Conservation (phyloP, 2,797 vertebrate species). For the Protosalanx chinensis region DNA sequence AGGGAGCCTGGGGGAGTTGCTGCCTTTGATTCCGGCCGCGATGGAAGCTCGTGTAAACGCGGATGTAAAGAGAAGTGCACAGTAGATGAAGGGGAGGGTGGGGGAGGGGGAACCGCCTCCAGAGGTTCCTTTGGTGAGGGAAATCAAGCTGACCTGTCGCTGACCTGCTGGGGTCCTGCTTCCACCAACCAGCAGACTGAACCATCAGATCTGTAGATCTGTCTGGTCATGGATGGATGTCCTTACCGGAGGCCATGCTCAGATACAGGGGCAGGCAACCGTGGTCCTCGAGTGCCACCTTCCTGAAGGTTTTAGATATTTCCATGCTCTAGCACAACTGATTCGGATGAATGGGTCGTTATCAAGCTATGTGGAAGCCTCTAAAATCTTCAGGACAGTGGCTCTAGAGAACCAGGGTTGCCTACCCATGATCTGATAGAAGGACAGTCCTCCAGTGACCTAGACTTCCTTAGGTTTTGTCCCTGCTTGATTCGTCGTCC, state of each 20-base stretch:
- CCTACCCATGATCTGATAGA: too few species aligned
- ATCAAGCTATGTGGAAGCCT: too few species aligned
- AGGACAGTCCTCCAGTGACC: background rate
- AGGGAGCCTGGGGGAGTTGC: constrained; percentile 18
- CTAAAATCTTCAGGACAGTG: too few species aligned
- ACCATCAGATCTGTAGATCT: too few species aligned
- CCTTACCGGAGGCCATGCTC: too few species aligned
- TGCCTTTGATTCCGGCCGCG: constrained; percentile 64
- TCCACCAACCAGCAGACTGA: too few species aligned
- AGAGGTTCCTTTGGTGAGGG: constrained; percentile 40
- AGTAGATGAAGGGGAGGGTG: constrained; percentile 40
- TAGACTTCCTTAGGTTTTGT: constrained; percentile 13
- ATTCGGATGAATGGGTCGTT: too few species aligned
- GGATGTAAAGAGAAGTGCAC: constrained; percentile 60
- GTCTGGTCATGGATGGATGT: too few species aligned
- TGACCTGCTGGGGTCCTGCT: constrained; percentile 6
- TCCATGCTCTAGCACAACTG: too few species aligned
- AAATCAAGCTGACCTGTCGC: constrained; percentile 26
- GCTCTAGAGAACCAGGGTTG: too few species aligned
- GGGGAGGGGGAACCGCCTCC: constrained; percentile 15
- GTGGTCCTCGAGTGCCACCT: too few species aligned
- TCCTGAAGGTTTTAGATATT: too few species aligned
- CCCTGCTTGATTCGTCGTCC: constrained; percentile 54
- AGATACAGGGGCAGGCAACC: background rate
- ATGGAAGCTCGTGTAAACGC: constrained; percentile 58